phyloP scores from a whole-genome alignment of 2,797 vertebrate genomes.

The Borostomias antarcticus region DNA sequence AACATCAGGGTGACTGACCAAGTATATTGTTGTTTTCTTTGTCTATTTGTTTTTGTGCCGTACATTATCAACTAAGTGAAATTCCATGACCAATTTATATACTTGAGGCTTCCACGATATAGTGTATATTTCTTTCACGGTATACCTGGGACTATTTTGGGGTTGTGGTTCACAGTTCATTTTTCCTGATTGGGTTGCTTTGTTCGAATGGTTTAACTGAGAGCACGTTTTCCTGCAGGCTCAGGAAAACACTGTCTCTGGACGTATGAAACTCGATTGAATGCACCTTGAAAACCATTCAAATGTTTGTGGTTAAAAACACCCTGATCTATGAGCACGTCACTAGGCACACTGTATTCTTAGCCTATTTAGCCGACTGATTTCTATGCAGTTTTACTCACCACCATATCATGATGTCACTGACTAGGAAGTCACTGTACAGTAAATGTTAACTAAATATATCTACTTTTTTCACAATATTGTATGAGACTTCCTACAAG shows the following conservation, averaged over 20 bases:
- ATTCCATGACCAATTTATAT: slow-evolving; percentile 37
- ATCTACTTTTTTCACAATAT: background rate
- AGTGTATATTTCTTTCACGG: slow-evolving; percentile 30
- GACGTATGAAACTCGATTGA: slow-evolving; percentile 1
- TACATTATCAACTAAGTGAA: slow-evolving; percentile 9
- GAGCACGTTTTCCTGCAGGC: slow-evolving; percentile 72
- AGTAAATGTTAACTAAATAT: background rate
- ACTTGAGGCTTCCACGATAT: slow-evolving; percentile 16
- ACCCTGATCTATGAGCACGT: background rate
- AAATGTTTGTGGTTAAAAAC: slow-evolving; percentile 32
- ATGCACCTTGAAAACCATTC: slow-evolving; percentile 37
- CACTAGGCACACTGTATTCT: background rate
- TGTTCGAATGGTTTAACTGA: slow-evolving; percentile 30
- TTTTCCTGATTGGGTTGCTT: slow-evolving; percentile 19
- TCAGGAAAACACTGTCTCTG: slow-evolving; percentile 61
- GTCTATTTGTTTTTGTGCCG: slow-evolving; percentile 46
- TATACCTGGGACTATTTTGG: slow-evolving; percentile 26
- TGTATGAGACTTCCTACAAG: slow-evolving; percentile 5
- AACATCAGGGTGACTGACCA: slow-evolving; percentile 63
- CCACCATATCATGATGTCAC: slow-evolving; percentile 55
- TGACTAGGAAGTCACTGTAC: slow-evolving; percentile 50
- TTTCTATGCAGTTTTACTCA: slow-evolving; percentile 1
- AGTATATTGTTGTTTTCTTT: slow-evolving; percentile 27
- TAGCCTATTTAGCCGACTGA: background rate
- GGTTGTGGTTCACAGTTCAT: slow-evolving; percentile 32